Evolutionary conservation across 2,888 invertebrate species (phyloP).

Genomic region (Agrotis segetum): DNA sequence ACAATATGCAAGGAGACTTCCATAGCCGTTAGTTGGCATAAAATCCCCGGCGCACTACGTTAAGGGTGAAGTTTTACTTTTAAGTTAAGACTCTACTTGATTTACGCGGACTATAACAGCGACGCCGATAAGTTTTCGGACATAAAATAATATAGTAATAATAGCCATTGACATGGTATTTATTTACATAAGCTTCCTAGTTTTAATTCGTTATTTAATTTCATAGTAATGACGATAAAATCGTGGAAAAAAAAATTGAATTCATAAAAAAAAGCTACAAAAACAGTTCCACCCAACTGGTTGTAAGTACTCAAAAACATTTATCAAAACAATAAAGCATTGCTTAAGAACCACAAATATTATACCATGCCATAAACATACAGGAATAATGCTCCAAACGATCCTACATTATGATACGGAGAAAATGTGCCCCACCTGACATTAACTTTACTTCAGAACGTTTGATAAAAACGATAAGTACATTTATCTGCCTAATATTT

Average conservation of each 20-base stretch:
- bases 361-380: background rate
- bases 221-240: no score
- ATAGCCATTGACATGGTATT: no score
- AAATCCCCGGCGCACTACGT: slow-evolving; percentile 35
- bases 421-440: slow-evolving; percentile 14
- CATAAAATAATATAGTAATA: no score
- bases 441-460: slow-evolving; percentile 15
- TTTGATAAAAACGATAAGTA: slow-evolving; percentile 41
- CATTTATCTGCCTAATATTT: slow-evolving; percentile 47
- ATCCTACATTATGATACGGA: slow-evolving; percentile 15
- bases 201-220: no score
- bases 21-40: slow-evolving; percentile 45
- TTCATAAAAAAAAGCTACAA: no score
- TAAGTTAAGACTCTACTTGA: slow-evolving; percentile 21
- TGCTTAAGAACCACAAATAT: background rate
- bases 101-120: slow-evolving; percentile 22
- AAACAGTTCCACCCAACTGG: background rate
- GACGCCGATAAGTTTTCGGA: background rate
- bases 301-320: background rate
- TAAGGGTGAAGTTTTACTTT: slow-evolving; percentile 46
- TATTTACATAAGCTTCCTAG: no score
- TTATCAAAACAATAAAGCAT: background rate
- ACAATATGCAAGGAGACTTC: slow-evolving; percentile 28
- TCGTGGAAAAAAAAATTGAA: no score
- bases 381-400: background rate